Percentiles rank a stretch among this genome's conserved stretches.
phyloP scores from a whole-genome alignment of 2,113 vertebrate genomes.

The Amia ocellicauda region DNA sequence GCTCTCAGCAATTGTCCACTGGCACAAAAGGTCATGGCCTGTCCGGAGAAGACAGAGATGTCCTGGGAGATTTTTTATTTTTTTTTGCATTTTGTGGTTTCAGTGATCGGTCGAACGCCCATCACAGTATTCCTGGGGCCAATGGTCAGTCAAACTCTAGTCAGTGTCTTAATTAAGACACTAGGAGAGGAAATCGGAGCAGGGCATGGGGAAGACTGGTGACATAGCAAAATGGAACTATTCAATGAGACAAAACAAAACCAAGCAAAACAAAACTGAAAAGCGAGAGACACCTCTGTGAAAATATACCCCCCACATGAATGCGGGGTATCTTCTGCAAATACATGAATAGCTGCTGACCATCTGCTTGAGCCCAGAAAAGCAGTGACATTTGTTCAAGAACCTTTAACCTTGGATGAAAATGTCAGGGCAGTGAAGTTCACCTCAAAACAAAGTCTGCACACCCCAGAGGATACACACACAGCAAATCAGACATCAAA shows the following conservation, averaged over 20 bases:
- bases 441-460: constrained; percentile 30
- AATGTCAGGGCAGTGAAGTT: constrained; percentile 51
- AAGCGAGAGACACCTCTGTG: too few relatives aligned
- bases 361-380: constrained; percentile 49
- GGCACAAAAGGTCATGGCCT: constrained; percentile 26
- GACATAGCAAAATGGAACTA: too few relatives aligned
- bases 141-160: neutral
- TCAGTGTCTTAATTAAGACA: neutral
- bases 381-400: constrained; percentile 49
- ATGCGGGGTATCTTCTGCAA: too few relatives aligned
- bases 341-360: constrained; percentile 36
- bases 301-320: too few relatives aligned
- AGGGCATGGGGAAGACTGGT: too few relatives aligned
- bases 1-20: neutral
- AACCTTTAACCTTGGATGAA: constrained; percentile 56
- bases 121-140: neutral
- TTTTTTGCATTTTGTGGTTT: too few relatives aligned
- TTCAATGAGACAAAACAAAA: too few relatives aligned
- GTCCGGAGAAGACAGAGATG: constrained; percentile 31
- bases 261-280: too few relatives aligned
- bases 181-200: neutral
- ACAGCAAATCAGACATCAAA: constrained; percentile 19
- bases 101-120: constrained; percentile 22
- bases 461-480: constrained; percentile 11
- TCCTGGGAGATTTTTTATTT: constrained; percentile 31